A percentile compares a stretch with the other conserved stretches of the same genome.
These are phyloP conservation scores for Temnothorax curvispinosus DNA, from an alignment of 1,140 invertebrate species.

Conservation along the genomic window DNA sequence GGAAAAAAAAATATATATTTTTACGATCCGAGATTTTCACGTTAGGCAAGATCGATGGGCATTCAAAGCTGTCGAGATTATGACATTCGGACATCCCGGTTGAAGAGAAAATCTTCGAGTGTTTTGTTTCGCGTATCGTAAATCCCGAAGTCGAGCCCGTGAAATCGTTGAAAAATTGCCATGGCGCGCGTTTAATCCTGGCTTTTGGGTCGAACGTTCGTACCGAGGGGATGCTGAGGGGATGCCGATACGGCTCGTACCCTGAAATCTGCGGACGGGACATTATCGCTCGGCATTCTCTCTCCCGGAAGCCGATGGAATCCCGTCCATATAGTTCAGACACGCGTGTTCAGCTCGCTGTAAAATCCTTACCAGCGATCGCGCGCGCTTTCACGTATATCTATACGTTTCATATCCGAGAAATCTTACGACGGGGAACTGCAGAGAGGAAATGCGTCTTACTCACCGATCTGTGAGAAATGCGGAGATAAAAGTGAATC, in stretches of 20 bases:
- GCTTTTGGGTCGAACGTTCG: slow-evolving; percentile 4
- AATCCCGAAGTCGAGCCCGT: slow-evolving; percentile 44
- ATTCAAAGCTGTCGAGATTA: neutral
- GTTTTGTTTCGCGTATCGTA: slow-evolving; percentile 17
- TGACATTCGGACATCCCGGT: neutral
- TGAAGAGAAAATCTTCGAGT: neutral
- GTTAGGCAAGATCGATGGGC: neutral
- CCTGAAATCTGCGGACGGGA: slow-evolving; percentile 58
- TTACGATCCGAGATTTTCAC: neutral
- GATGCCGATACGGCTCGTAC: neutral
- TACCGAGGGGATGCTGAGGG: slow-evolving; percentile 22
- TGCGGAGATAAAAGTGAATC: slow-evolving; percentile 37
- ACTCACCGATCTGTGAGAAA: slow-evolving; percentile 32
- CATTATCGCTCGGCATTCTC: slow-evolving; percentile 54
- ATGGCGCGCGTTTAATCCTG: slow-evolving; percentile 60
- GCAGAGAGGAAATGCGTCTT: neutral
- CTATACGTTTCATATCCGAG: slow-evolving; percentile 18
- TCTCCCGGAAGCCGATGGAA: slow-evolving; percentile 35
- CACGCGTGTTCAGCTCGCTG: slow-evolving; percentile 18
- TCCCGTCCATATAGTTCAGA: slow-evolving; percentile 45
- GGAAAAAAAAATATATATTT: neutral
- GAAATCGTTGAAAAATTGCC: slow-evolving; percentile 67
- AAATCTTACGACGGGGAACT: neutral
- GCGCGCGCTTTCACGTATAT: neutral
- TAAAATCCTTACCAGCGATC: slow-evolving; percentile 64